Percentiles rank a stretch among this genome's conserved stretches.
phyloP scores from a whole-genome alignment of 92 coral and sea anemone genomes.

The Porites lobata region DNA sequence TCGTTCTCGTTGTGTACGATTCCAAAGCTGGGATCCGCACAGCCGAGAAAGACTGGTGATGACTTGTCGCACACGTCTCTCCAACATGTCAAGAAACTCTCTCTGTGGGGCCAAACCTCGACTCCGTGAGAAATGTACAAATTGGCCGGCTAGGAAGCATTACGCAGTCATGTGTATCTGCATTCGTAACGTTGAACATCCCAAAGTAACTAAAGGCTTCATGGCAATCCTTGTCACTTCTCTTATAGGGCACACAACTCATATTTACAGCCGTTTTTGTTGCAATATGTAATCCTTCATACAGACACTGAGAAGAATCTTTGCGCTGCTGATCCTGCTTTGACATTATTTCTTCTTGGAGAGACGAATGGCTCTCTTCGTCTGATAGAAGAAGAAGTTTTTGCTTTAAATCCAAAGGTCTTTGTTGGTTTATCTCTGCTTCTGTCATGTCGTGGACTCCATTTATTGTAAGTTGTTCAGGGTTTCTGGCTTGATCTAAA shows the following conservation, averaged over 20 bases:
- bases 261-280: constrained; percentile 16
- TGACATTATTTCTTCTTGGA: not conserved
- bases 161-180: constrained; percentile 59
- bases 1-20: constrained; percentile 49
- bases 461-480: too few relatives aligned
- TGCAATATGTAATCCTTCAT: constrained; percentile 28
- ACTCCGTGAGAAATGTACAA: constrained; percentile 70
- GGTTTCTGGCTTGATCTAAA: too few relatives aligned
- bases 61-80: constrained; percentile 60
- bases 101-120: constrained; percentile 59
- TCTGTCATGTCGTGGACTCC: too few relatives aligned
- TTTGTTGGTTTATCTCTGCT: too few relatives aligned
- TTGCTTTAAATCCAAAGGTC: too few relatives aligned
- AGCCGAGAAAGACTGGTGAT: constrained; percentile 71
- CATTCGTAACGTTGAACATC: constrained; percentile 33
- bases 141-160: constrained; percentile 51
- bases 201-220: constrained; percentile 73
- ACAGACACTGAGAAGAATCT: not conserved
- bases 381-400: too few relatives aligned
- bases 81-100: constrained; percentile 61
- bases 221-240: constrained; percentile 58
- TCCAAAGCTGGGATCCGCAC: constrained; percentile 77
- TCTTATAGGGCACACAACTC: constrained; percentile 68
- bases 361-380: not conserved
- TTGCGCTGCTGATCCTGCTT: not conserved